Percentiles rank a stretch among this genome's conserved stretches.
These are phyloP conservation scores for Pterocles orientalis DNA, from an alignment of 2,113 vertebrate species.

Conservation along the genomic window DNA sequence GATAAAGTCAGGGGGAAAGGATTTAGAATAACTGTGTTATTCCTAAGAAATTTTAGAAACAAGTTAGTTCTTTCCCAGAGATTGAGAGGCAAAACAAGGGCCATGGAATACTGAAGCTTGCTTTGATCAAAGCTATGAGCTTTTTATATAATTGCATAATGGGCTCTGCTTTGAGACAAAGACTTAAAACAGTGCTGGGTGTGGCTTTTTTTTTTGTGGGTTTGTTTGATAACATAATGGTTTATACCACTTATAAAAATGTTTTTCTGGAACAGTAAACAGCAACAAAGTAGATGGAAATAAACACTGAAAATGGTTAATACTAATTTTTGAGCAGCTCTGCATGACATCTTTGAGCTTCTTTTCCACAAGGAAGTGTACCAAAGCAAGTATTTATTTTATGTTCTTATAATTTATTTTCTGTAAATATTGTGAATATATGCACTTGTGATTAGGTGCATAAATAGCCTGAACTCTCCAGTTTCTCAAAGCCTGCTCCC, in stretches of 20 bases:
- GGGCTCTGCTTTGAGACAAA: background rate
- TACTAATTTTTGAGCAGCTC: background rate
- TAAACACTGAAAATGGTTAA: background rate
- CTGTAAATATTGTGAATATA: background rate
- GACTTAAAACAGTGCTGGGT: background rate
- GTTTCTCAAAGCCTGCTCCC: background rate
- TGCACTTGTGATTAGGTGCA: background rate
- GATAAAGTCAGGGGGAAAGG: fast-evolving
- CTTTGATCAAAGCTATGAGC: background rate
- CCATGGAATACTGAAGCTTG: background rate
- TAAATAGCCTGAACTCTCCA: background rate
- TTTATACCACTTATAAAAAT: background rate
- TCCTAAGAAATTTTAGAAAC: background rate
- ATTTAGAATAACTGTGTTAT: background rate
- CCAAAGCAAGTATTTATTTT: slow-evolving; percentile 35
- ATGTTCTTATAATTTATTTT: background rate
- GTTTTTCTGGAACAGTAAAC: background rate
- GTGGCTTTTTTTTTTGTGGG: background rate
- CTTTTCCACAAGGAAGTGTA: background rate
- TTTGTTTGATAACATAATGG: background rate
- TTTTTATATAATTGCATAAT: background rate
- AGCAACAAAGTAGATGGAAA: background rate
- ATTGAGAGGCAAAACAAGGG: background rate
- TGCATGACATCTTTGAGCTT: background rate
- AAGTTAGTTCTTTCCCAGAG: background rate